phyloP scores from a whole-genome alignment of 2,113 vertebrate species.

The Vombatus ursinus region DNA sequence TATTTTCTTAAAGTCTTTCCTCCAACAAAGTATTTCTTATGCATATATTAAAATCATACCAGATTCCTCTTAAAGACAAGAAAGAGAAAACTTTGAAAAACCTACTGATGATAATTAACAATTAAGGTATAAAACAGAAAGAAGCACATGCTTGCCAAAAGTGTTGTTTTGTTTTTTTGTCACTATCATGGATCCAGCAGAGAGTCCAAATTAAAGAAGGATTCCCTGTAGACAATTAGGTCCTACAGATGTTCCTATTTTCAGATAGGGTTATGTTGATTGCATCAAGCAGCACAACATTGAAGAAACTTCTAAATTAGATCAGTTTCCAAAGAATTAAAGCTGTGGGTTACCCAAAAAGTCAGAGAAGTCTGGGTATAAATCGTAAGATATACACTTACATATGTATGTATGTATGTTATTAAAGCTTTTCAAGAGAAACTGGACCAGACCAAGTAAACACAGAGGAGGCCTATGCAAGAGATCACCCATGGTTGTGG shows the following conservation, averaged over 20 bases:
- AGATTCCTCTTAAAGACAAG: background rate
- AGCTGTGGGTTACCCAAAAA: background rate
- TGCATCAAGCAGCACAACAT: background rate
- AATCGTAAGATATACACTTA: background rate
- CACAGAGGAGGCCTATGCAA: background rate
- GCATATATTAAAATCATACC: background rate
- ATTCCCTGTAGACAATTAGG: background rate
- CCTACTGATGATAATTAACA: too few species aligned
- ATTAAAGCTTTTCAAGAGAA: background rate
- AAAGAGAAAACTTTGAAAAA: background rate
- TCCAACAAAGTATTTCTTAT: background rate
- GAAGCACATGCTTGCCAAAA: background rate
- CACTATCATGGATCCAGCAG: background rate
- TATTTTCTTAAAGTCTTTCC: background rate
- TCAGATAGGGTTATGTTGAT: background rate
- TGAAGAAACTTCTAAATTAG: background rate
- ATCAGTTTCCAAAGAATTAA: background rate
- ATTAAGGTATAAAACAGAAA: background rate
- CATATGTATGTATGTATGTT: background rate
- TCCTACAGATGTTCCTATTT: background rate
- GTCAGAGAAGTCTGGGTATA: background rate
- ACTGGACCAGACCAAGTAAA: background rate
- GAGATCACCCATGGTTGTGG: background rate
- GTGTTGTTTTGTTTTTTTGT: background rate
- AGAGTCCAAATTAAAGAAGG: background rate